Evolutionary conservation across 2,797 vertebrate genomes (phyloP), one percentile per base, ranked within the genome.

Genomic region (Brachymystax lenok): DNA sequence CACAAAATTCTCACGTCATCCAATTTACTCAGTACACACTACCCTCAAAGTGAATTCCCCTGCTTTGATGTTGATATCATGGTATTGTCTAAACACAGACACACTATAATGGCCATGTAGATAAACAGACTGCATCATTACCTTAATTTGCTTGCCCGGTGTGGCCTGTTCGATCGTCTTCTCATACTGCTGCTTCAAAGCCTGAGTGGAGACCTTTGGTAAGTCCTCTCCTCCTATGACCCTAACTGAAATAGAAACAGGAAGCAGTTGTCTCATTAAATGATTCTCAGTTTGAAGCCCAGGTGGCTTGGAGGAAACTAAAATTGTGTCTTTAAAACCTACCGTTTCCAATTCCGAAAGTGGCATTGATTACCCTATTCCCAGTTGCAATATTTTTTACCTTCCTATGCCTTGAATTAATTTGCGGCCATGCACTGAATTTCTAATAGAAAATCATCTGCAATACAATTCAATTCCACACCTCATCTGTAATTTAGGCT

Each of bases 181-280:
- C 90, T 99, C 98, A 92, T 97, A 97, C 72, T 98, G 97, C 84
- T 99, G 89, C 90, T 97, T 99, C 91, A 99, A 95, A 89, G 96
- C 93, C 89, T 97, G 96, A 61, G 96, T 94, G 78, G 97, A 98
- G 91, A 97, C 89, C 88, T 96, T 97, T 73, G 97, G 94, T 82
- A 95, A 61, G 80, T 97, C 96, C 85, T 98, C 94, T 5, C 95
- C 96, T 79, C 93, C 94, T 74, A 93, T 84, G 81, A 95, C 90
- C 87, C 90, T 95, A 82, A 94, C 95, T 94, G 84, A 90, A 92
- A 90, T 85, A 89, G 87, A 91, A 89, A 92, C 77, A 82, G 88
- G 87, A 88, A 90, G 83, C 33, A 19, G 78, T 87, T 82, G 86
- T 87, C 89, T 91, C 89, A 89, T 93, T 93, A 92, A 86, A 86